Evolutionary conservation across 2,113 vertebrate genomes (phyloP).

Genomic region (Rhabdornis inornatus): DNA sequence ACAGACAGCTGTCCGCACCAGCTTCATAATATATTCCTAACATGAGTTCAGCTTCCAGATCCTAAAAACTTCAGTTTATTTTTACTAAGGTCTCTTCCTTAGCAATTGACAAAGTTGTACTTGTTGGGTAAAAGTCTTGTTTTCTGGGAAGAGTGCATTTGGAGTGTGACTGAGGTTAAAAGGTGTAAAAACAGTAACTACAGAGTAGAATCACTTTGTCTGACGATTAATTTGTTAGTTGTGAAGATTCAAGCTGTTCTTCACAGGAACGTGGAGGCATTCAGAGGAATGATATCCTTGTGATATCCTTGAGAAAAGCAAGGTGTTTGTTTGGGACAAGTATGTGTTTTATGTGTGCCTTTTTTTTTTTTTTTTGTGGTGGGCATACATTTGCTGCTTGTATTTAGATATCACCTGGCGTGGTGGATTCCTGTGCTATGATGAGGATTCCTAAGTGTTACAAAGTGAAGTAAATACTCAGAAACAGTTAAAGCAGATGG

Average conservation of each 20-base stretch:
- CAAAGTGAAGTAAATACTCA: neutral
- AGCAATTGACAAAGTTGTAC: neutral
- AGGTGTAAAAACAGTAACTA: neutral
- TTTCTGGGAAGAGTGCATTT: neutral
- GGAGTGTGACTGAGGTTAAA: neutral
- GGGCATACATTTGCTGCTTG: neutral
- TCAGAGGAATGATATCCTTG: neutral
- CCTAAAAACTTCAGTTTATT: neutral
- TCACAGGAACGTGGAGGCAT: neutral
- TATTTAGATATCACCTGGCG: neutral
- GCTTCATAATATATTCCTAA: neutral
- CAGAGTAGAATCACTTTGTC: neutral
- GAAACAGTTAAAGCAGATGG: neutral
- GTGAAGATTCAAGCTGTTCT: neutral
- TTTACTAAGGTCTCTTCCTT: neutral
- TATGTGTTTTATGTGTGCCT: neutral
- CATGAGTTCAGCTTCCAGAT: neutral
- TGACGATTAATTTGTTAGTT: neutral
- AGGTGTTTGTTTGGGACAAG: neutral
- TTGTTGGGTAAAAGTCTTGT: neutral
- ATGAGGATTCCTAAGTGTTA: neutral
- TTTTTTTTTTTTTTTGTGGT: neutral
- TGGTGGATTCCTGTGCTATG: neutral
- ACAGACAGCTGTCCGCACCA: neutral
- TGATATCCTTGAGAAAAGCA: neutral